phyloP scores from a whole-genome alignment of 2,797 vertebrate species.

The Typhlichthys eigenmanni region DNA sequence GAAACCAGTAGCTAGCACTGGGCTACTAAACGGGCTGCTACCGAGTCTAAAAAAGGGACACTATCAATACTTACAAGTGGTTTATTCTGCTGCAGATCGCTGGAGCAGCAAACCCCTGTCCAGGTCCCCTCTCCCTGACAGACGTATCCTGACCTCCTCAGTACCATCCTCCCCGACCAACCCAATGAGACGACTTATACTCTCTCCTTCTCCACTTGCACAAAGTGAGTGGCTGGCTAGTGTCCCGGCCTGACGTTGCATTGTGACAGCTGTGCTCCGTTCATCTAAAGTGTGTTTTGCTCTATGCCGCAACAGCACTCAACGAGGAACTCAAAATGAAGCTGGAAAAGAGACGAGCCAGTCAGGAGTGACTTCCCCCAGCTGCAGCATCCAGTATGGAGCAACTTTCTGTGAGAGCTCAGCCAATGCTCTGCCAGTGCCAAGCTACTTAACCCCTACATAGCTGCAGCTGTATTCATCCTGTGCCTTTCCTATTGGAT shows the following conservation, averaged over 20 bases:
- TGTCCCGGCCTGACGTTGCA: background rate
- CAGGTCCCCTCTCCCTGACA: conserved; percentile 68
- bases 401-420: conserved; percentile 22
- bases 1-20: too few relatives aligned
- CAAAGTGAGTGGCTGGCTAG: conserved; percentile 64
- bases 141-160: conserved; percentile 67
- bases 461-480: conserved; percentile 60
- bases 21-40: too few relatives aligned
- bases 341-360: conserved; percentile 78
- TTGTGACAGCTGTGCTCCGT: background rate
- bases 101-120: conserved; percentile 67
- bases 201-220: conserved; percentile 77
- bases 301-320: conserved; percentile 62
- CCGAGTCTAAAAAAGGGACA: too few relatives aligned
- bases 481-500: conserved; percentile 71
- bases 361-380: conserved; percentile 68
- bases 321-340: conserved; percentile 81
- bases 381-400: conserved; percentile 13
- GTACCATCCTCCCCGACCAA: conserved; percentile 75
- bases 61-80: background rate
- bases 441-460: conserved; percentile 37
- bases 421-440: conserved; percentile 41
- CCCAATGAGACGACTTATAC: conserved; percentile 78
- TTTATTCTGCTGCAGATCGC: conserved; percentile 53
- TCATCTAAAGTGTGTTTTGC: background rate